Evolutionary conservation across 2,113 vertebrate genomes (phyloP), one percentile per base, ranked within the genome.

Genomic region (Leptodactylus fuscus): DNA sequence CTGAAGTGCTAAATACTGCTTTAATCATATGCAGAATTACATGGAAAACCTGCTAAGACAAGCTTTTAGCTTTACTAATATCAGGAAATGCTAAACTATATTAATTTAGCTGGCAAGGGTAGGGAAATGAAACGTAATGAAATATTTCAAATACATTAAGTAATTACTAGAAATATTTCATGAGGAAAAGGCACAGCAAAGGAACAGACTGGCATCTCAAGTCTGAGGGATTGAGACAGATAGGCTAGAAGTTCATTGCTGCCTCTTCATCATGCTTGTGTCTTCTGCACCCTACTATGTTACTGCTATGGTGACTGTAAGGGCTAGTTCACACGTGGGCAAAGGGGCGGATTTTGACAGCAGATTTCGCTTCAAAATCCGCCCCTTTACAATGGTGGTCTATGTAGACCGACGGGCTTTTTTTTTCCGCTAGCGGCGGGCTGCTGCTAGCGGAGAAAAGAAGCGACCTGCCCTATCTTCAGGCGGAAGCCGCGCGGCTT

Each of bases 121-220:
- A n/a, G n/a, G n/a, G n/a, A n/a, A 62, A n/a, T 44, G 22, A 24
- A 44, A 36, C 53, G 41, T 87, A 87, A 88, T 38, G 8, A 65
- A 82, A 87, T 58, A 65, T 15, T 34, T 83, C 20, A 34, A 9
- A 69, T 70, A 41, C 32, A 79, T 79, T 78, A 78, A 60, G 76
- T 60, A 79, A 79, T 60, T 38, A 55, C 74, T 77, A 48, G 2
- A 77, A 51, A 53, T 77, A 77, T 34, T 55, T 55, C 24, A 55
- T 53, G 29, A 9, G 10, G 16, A 48, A 51, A 77, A 34, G 74
- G 8, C 49, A 36, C n/a, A 32, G 18, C 20, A 1, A 55, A 78
- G 73, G 15, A 55, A 53, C 8, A 20, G 55, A 77, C 1, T 11
- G 0, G 6, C 13, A 60, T 27, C 24, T 2, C 13, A 36, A 67